Conservation (phyloP, 2,113 vertebrate genomes). For the Chitala chitala region DNA sequence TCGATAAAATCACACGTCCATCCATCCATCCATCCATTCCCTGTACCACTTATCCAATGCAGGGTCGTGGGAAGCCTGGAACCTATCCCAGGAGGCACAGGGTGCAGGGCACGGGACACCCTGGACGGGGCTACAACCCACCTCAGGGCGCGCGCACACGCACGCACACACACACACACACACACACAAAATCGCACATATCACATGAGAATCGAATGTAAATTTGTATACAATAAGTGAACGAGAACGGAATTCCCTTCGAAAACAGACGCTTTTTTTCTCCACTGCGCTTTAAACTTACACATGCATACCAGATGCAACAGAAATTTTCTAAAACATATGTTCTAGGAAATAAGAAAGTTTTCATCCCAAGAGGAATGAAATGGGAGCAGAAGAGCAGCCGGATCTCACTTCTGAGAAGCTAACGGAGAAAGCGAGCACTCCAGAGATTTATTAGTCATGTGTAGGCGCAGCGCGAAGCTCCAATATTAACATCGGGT, state of each 20-base stretch:
- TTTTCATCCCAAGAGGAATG: slow-evolving; percentile 21
- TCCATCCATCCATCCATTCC: no score
- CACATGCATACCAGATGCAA: background rate
- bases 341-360: slow-evolving; percentile 3
- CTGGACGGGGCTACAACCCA: no score
- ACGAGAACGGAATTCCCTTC: background rate
- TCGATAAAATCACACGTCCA: no score
- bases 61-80: no score
- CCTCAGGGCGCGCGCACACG: no score
- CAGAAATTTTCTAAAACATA: slow-evolving; percentile 7
- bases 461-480: slow-evolving; percentile 24
- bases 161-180: no score
- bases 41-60: no score
- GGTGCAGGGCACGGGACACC: no score
- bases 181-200: background rate
- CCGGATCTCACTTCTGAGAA: background rate
- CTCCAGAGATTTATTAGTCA: slow-evolving; percentile 21
- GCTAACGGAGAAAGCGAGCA: background rate
- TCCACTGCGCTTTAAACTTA: background rate
- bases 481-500: slow-evolving; percentile 22
- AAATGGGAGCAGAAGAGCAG: background rate
- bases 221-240: background rate
- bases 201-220: background rate
- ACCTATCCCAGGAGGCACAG: no score
- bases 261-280: background rate